phyloP scores from a whole-genome alignment of 2,888 invertebrate genomes.

The Chironomus tentans region DNA sequence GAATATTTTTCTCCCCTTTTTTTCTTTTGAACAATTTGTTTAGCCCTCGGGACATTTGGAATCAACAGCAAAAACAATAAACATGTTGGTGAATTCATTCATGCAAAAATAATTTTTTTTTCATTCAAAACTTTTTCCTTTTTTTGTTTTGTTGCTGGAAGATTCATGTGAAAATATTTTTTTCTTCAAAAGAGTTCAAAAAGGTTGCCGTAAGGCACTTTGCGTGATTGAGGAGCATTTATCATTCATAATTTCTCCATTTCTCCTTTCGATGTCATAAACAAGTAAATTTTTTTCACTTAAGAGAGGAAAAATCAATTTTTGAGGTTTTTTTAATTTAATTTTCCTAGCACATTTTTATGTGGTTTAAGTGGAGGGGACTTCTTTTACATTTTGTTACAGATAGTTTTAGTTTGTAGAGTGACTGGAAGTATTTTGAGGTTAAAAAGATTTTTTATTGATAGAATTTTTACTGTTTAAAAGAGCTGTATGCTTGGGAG shows the following conservation, averaged over 20 bases:
- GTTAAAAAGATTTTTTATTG: too few relatives aligned
- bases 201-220: conserved; percentile 6
- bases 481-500: neutral
- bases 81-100: neutral
- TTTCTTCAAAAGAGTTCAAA: conserved; percentile 6
- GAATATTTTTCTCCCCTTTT: neutral
- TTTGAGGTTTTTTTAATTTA: neutral
- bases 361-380: neutral
- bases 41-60: neutral
- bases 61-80: conserved; percentile 1
- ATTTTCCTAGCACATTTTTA: neutral
- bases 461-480: neutral
- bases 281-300: neutral
- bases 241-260: neutral
- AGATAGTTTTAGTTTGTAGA: too few relatives aligned
- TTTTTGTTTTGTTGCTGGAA: too few relatives aligned
- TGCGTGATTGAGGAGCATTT: conserved; percentile 14
- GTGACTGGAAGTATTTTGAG: too few relatives aligned
- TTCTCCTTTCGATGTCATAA: conserved; percentile 10
- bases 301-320: neutral
- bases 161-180: neutral
- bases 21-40: neutral
- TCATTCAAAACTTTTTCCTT: neutral
- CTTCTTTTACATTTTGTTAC: neutral
- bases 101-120: neutral